Evolutionary conservation across 2,888 invertebrate species (phyloP).

Genomic region (Salticus scenicus): DNA sequence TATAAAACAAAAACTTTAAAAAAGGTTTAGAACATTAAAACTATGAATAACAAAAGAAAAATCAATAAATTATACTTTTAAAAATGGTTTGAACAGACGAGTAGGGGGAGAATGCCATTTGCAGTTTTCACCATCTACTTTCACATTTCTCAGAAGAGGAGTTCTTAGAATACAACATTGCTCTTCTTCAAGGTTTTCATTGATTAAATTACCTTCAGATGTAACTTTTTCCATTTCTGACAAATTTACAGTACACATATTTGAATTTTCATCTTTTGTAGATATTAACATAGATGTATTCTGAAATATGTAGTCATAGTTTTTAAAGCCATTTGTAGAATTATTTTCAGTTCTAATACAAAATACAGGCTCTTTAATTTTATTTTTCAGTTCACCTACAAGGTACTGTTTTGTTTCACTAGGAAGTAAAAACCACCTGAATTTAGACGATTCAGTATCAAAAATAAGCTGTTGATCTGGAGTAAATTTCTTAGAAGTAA

Average conservation of each 20-base stretch:
- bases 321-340: background rate
- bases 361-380: constrained; percentile 29
- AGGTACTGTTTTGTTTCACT: constrained; percentile 87
- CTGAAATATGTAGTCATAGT: background rate
- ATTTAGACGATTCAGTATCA: constrained; percentile 81
- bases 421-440: constrained; percentile 92
- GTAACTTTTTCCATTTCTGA: background rate
- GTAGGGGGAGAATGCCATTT: constrained; percentile 86
- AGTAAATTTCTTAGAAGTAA: constrained; percentile 84
- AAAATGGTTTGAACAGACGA: constrained; percentile 86
- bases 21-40: too few species aligned
- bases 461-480: constrained; percentile 86
- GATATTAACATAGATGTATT: background rate
- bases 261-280: constrained; percentile 44
- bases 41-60: too few species aligned
- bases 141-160: background rate
- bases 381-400: constrained; percentile 73
- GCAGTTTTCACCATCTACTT: background rate
- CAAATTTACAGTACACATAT: background rate
- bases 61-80: too few species aligned
- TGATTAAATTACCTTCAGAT: background rate
- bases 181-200: background rate
- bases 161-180: background rate
- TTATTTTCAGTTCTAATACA: constrained; percentile 8
- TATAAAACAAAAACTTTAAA: too few species aligned